Conservation (phyloP, 1,140 invertebrate species). For the Ips typographus region DNA sequence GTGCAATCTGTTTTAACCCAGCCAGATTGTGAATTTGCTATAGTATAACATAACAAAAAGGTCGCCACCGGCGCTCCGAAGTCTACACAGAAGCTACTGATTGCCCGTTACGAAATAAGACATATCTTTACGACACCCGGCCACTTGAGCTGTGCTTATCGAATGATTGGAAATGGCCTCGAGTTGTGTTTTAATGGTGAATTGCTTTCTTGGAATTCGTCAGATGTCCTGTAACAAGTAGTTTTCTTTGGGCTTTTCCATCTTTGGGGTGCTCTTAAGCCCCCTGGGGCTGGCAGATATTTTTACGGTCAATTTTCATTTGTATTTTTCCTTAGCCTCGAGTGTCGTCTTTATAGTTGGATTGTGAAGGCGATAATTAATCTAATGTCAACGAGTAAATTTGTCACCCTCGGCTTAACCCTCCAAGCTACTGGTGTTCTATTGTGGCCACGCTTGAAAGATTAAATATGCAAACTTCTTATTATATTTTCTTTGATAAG, state of each 20-base stretch:
- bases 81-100: constrained; percentile 38
- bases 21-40: not conserved
- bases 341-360: constrained; percentile 8
- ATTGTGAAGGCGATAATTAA: constrained; percentile 19
- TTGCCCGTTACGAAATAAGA: constrained; percentile 32
- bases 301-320: constrained; percentile 33
- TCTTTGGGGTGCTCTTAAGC: constrained; percentile 29
- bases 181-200: constrained; percentile 39
- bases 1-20: not conserved
- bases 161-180: constrained; percentile 39
- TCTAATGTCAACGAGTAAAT: constrained; percentile 34
- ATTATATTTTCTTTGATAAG: constrained; percentile 32
- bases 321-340: constrained; percentile 14
- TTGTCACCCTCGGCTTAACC: constrained; percentile 21
- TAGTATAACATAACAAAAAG: constrained; percentile 35
- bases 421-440: constrained; percentile 22
- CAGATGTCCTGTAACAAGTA: constrained; percentile 37
- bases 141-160: constrained; percentile 39
- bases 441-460: constrained; percentile 22
- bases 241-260: constrained; percentile 30
- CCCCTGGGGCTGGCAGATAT: constrained; percentile 17
- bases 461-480: constrained; percentile 34
- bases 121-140: constrained; percentile 32
- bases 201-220: constrained; percentile 35
- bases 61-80: constrained; percentile 28